A percentile compares a stretch with the other conserved stretches of the same genome.
Evolutionary conservation across 2,797 vertebrate species (phyloP).

Genomic region (Chrosomus eos): DNA sequence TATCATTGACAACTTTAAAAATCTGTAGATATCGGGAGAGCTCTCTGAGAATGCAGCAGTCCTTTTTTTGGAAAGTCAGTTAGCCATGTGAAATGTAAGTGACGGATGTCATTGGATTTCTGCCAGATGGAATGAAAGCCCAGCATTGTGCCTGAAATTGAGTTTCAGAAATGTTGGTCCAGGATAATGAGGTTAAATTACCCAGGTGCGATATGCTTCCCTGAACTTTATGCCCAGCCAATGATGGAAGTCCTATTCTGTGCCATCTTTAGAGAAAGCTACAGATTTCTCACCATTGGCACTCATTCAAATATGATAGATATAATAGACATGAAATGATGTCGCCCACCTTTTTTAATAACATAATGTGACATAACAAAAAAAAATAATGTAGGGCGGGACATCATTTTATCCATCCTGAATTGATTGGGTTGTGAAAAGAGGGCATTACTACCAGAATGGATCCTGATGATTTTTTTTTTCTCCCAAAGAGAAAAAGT

Average conservation of each 20-base stretch:
- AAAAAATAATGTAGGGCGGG: neutral
- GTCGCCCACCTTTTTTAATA: neutral
- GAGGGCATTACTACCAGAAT: neutral
- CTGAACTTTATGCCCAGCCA: conserved; percentile 14
- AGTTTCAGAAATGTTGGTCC: conserved; percentile 37
- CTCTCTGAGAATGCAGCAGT: neutral
- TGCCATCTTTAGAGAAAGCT: neutral
- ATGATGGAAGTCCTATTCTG: neutral
- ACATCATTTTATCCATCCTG: neutral
- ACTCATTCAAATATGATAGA: neutral
- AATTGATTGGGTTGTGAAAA: neutral
- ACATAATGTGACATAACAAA: neutral
- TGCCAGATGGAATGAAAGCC: conserved; percentile 45
- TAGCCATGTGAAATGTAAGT: conserved; percentile 43
- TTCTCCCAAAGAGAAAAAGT: neutral
- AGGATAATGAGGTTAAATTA: conserved; percentile 36
- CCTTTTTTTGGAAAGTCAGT: conserved; percentile 31
- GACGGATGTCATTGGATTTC: conserved; percentile 29
- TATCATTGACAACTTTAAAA: neutral
- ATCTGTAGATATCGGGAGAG: neutral
- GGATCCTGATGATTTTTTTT: neutral
- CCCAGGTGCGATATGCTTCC: conserved; percentile 26
- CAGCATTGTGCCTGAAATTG: conserved; percentile 50
- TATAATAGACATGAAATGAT: neutral
- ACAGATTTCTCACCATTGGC: neutral